Conservation (phyloP, 2,797 vertebrate species). For the Acanthornis magna region DNA sequence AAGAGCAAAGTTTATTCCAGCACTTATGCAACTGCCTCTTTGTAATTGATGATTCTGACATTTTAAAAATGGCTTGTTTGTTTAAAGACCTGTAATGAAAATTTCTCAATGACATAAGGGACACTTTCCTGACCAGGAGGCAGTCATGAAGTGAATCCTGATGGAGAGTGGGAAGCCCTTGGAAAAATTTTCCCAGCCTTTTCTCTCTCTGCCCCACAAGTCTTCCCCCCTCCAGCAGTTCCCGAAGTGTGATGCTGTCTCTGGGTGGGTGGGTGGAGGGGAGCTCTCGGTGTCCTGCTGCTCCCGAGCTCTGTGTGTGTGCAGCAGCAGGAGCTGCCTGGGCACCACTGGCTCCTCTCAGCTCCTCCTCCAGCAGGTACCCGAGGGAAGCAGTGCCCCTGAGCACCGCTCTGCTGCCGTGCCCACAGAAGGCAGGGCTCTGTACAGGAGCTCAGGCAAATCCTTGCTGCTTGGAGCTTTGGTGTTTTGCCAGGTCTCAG, state of each 20-base stretch:
- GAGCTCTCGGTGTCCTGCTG: neutral
- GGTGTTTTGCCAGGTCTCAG: neutral
- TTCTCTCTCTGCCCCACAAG: neutral
- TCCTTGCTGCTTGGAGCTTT: neutral
- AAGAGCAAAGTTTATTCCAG: constrained; percentile 30
- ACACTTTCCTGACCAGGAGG: neutral
- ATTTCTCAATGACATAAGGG: neutral
- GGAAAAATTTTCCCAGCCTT: neutral
- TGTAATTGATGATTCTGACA: constrained; percentile 33
- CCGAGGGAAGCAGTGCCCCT: neutral
- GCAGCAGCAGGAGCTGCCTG: neutral
- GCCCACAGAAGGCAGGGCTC: neutral
- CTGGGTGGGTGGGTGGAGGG: accelerated
- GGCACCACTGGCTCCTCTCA: neutral
- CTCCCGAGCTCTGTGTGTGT: neutral
- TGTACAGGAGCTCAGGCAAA: neutral
- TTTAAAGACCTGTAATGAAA: constrained; percentile 24
- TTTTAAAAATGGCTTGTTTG: constrained; percentile 5
- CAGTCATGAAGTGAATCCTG: neutral
- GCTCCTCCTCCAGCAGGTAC: neutral
- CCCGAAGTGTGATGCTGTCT: accelerated
- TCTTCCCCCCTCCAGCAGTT: neutral
- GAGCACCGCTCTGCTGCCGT: neutral
- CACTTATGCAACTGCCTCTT: neutral
- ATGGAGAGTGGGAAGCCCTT: neutral